Evolutionary conservation across 2,797 vertebrate species (phyloP).

Genomic region (Apogon hyalosoma): DNA sequence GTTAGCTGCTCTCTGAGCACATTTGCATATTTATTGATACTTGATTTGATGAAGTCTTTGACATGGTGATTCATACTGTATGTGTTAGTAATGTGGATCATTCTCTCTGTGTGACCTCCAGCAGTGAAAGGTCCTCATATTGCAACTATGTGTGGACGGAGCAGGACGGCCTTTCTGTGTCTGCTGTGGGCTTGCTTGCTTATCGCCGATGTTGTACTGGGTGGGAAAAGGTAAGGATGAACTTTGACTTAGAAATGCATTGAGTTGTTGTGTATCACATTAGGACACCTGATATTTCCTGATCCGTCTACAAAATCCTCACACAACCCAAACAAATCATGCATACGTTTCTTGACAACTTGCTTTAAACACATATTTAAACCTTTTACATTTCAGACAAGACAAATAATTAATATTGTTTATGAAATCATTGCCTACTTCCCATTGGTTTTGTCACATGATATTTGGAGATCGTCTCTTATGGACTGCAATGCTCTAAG

Average conservation of each 20-base stretch:
- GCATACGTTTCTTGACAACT: background rate
- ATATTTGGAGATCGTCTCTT: too few species aligned
- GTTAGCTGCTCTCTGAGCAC: conserved; percentile 9
- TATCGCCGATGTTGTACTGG: conserved; percentile 80
- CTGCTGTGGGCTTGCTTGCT: conserved; percentile 90
- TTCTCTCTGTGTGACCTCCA: conserved; percentile 68
- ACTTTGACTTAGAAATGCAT: conserved; percentile 12
- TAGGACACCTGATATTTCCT: background rate
- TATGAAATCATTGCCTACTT: too few species aligned
- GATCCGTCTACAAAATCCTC: background rate
- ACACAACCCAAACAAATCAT: background rate
- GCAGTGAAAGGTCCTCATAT: conserved; percentile 86
- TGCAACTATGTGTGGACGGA: conserved; percentile 89
- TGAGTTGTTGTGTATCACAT: background rate
- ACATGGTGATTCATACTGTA: conserved; percentile 12
- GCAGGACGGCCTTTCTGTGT: conserved; percentile 84
- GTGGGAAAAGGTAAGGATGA: conserved; percentile 91
- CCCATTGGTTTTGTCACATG: too few species aligned
- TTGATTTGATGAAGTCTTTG: conserved; percentile 20
- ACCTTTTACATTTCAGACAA: too few species aligned
- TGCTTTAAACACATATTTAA: too few species aligned
- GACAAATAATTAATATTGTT: too few species aligned
- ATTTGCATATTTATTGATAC: conserved; percentile 28
- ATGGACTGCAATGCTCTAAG: background rate
- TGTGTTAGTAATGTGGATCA: conserved; percentile 33